phyloP scores from a whole-genome alignment of 2,888 invertebrate species.

The Lasioglossum leucozonium region DNA sequence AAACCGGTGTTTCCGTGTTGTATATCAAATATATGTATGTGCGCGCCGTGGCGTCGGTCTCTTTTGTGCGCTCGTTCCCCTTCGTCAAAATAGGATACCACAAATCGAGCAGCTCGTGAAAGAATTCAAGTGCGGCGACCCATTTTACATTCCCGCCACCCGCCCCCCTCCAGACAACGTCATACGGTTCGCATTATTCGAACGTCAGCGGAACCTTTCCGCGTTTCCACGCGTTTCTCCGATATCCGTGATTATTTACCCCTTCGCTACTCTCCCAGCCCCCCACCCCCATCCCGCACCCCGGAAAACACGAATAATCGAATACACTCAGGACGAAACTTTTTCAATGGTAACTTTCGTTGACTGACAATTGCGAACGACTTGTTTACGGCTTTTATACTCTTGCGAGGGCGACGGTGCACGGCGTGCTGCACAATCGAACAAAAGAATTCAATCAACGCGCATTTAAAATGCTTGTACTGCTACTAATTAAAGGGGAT shows the following conservation, averaged over 20 bases:
- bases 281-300: neutral
- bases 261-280: neutral
- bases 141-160: conserved; percentile 39
- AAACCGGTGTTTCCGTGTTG: conserved; percentile 19
- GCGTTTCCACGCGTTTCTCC: conserved; percentile 27
- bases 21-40: conserved; percentile 45
- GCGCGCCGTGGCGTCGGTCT: neutral
- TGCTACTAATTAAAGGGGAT: neutral
- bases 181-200: conserved; percentile 38
- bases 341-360: neutral
- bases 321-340: conserved; percentile 26
- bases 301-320: conserved; percentile 26
- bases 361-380: neutral
- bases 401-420: neutral
- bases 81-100: conserved; percentile 43
- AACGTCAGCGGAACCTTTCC: conserved; percentile 37
- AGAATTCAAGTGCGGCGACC: conserved; percentile 53
- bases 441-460: conserved; percentile 5
- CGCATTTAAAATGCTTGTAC: neutral
- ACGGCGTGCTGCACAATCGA: neutral
- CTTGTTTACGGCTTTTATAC: neutral
- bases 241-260: conserved; percentile 12
- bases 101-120: conserved; percentile 39
- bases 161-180: conserved; percentile 12
- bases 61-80: conserved; percentile 4